These are phyloP conservation scores for Tenthredo mesomela DNA, from an alignment of 2,888 invertebrate genomes.

Conservation along the genomic window DNA sequence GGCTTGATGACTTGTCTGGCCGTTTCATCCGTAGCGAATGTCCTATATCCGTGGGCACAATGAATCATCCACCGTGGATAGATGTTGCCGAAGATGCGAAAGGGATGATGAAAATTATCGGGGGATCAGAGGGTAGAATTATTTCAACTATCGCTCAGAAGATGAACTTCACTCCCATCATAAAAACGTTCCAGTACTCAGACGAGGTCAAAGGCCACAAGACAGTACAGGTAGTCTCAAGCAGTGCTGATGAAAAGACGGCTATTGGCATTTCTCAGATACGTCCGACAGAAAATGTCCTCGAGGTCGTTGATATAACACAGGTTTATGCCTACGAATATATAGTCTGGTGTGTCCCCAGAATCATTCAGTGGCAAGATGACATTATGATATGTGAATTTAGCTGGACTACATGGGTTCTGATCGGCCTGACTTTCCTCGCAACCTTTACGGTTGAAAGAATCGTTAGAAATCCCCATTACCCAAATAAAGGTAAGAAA, in stretches of 20 bases:
- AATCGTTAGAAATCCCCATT: background rate
- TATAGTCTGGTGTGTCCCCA: constrained; percentile 16
- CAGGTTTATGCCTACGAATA: background rate
- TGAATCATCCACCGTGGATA: background rate
- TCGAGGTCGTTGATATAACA: background rate
- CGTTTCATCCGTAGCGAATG: background rate
- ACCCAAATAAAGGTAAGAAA: background rate
- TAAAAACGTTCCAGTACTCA: background rate
- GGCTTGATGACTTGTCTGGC: background rate
- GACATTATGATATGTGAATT: background rate
- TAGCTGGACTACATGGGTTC: background rate
- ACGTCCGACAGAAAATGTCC: background rate
- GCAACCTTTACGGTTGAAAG: background rate
- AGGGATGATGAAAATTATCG: background rate
- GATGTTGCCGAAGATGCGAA: background rate
- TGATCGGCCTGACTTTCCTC: background rate
- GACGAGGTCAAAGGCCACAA: too few relatives aligned
- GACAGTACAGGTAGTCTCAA: background rate
- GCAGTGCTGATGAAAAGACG: background rate
- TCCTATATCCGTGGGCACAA: background rate
- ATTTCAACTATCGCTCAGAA: background rate
- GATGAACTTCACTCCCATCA: background rate
- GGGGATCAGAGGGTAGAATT: background rate
- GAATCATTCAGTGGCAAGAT: background rate
- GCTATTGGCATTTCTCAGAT: background rate